Evolutionary conservation across 2,888 invertebrate genomes (phyloP).

Genomic region (Drosophila multiciliata): DNA sequence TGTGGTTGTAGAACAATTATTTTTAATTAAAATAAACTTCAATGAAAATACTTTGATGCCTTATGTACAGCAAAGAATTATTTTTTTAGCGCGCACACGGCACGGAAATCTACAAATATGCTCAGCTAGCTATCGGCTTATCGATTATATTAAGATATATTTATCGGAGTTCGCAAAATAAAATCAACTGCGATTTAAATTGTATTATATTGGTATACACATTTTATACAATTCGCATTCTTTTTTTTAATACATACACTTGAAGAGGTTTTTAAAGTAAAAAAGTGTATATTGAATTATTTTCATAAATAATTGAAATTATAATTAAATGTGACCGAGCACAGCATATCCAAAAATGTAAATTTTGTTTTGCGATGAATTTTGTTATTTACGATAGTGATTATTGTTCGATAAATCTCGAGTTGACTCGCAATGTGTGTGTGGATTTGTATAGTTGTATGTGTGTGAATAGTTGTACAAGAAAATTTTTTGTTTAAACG

Average conservation of each 20-base stretch:
- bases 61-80: slow-evolving; percentile 10
- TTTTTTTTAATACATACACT: background rate
- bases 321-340: slow-evolving; percentile 12
- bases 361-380: slow-evolving; percentile 5
- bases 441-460: slow-evolving; percentile 4
- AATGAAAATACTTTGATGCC: background rate
- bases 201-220: background rate
- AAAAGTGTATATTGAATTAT: background rate
- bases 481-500: slow-evolving; percentile 25
- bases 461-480: slow-evolving; percentile 22
- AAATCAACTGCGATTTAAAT: background rate
- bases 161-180: background rate
- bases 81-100: slow-evolving; percentile 54
- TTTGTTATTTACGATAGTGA: slow-evolving; percentile 9
- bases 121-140: slow-evolving; percentile 25
- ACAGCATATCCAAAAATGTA: background rate
- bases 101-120: slow-evolving; percentile 31
- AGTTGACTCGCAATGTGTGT: slow-evolving; percentile 23
- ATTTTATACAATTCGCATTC: background rate
- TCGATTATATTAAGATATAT: slow-evolving; percentile 13
- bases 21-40: background rate
- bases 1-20: background rate
- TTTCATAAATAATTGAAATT: background rate
- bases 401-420: slow-evolving; percentile 16
- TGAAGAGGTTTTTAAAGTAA: background rate